Percentiles rank a stretch among this genome's conserved stretches.
Conservation (phyloP, 92 coral and sea anemone genomes). For the Paramuricea clavata region DNA sequence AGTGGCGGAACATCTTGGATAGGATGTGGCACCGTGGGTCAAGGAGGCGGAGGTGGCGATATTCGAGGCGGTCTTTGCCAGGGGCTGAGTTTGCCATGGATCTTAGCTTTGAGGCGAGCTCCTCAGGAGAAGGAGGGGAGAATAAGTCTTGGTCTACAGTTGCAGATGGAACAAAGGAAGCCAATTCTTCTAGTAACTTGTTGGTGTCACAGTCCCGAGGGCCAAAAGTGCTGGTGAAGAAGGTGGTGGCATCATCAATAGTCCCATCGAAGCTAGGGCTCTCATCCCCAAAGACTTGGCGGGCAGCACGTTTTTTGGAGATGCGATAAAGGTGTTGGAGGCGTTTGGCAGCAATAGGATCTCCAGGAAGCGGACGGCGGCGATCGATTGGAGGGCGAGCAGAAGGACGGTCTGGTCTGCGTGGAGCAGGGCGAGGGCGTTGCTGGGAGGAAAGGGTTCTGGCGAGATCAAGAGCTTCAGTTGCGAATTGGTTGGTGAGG, state of each 20-base stretch:
- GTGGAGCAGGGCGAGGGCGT: background rate
- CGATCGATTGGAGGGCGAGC: background rate
- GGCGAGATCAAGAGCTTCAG: background rate
- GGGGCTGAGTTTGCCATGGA: constrained; percentile 8
- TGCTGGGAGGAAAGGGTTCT: background rate
- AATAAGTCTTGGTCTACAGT: background rate
- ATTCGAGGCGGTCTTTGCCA: constrained; percentile 10
- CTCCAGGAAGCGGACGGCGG: background rate
- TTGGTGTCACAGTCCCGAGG: background rate
- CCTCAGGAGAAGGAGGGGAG: background rate
- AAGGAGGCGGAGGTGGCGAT: constrained; percentile 16
- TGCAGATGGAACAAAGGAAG: background rate
- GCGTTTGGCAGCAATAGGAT: background rate
- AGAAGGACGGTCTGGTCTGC: constrained; percentile 6
- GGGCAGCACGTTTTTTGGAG: background rate
- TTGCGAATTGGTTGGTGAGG: background rate
- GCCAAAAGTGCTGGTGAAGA: background rate
- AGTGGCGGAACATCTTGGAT: background rate
- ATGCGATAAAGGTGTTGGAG: background rate
- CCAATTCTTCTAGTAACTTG: background rate
- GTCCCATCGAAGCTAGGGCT: constrained; percentile 7
- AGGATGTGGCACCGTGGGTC: constrained; percentile 1
- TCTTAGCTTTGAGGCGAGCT: background rate
- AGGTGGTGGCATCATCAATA: background rate
- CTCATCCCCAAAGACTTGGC: background rate